Conservation (phyloP, 2,113 vertebrate species). For the Aegithalos caudatus region DNA sequence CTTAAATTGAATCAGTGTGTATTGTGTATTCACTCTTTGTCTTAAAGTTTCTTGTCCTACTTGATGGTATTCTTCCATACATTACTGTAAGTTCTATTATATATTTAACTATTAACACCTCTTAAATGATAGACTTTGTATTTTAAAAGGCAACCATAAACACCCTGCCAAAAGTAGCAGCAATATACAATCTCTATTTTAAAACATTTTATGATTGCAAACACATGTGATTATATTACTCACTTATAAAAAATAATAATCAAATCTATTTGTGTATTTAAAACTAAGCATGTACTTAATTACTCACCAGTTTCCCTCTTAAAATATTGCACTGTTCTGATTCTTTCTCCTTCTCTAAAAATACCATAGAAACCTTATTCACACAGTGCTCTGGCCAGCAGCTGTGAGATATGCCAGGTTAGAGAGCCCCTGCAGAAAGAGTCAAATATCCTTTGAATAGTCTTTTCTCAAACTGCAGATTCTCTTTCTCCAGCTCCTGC, state of each 20-base stretch:
- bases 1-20: background rate
- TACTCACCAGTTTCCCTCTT: background rate
- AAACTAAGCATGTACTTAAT: background rate
- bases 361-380: background rate
- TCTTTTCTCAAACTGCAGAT: background rate
- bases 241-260: background rate
- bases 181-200: background rate
- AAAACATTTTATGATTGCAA: background rate
- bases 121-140: background rate
- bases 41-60: background rate
- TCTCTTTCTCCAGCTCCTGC: background rate
- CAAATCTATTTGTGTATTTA: background rate
- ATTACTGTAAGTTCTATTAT: background rate
- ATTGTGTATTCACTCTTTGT: background rate
- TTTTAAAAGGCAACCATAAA: background rate
- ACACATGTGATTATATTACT: conserved; percentile 6
- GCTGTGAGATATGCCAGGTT: fast-evolving
- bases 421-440: background rate
- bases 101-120: background rate
- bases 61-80: background rate
- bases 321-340: background rate
- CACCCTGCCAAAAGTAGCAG: background rate
- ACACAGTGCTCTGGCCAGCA: background rate
- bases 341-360: background rate
- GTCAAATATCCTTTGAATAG: background rate